Percentiles rank a stretch among this genome's conserved stretches.
Evolutionary conservation across 1,140 invertebrate species (phyloP).

Genomic region (Lysiphlebus fabarum): DNA sequence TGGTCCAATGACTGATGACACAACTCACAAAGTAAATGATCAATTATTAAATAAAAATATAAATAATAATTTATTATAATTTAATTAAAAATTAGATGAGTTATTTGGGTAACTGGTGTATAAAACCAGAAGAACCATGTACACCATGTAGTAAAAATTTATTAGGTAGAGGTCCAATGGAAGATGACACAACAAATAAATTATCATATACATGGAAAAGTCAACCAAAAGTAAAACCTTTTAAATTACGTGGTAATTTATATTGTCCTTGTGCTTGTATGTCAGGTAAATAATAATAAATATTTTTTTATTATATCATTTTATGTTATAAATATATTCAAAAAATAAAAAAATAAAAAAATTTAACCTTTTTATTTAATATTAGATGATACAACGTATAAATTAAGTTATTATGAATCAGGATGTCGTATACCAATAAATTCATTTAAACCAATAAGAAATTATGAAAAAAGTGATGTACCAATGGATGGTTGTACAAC

Average conservation of each 20-base stretch:
- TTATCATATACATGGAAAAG: slow-evolving; percentile 70
- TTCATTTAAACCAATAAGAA: slow-evolving; percentile 50
- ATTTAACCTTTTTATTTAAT: too few species aligned
- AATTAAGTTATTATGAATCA: slow-evolving; percentile 55
- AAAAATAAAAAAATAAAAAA: too few species aligned
- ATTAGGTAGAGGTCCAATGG: slow-evolving; percentile 64
- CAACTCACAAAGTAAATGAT: slow-evolving; percentile 28
- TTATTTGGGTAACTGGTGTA: slow-evolving; percentile 49
- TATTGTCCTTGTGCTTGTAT: slow-evolving; percentile 33
- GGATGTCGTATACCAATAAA: slow-evolving; percentile 38
- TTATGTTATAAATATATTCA: too few species aligned
- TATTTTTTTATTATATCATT: neutral
- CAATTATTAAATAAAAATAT: slow-evolving; percentile 7
- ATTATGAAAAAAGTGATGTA: slow-evolving; percentile 53
- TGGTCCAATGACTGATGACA: slow-evolving; percentile 38
- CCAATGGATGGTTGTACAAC: slow-evolving; percentile 58
- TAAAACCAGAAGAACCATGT: slow-evolving; percentile 34
- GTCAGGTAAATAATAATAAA: slow-evolving; percentile 27
- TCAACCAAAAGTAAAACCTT: slow-evolving; percentile 38
- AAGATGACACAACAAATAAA: slow-evolving; percentile 68
- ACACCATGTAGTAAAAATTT: slow-evolving; percentile 38
- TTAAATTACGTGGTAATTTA: slow-evolving; percentile 35
- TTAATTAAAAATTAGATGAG: too few species aligned
- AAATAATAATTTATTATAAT: slow-evolving; percentile 2
- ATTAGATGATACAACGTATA: slow-evolving; percentile 58